Percentiles rank a stretch among this genome's conserved stretches.
These are phyloP conservation scores for Thymelicus acteon DNA, from an alignment of 2,888 invertebrate genomes.

Conservation along the genomic window DNA sequence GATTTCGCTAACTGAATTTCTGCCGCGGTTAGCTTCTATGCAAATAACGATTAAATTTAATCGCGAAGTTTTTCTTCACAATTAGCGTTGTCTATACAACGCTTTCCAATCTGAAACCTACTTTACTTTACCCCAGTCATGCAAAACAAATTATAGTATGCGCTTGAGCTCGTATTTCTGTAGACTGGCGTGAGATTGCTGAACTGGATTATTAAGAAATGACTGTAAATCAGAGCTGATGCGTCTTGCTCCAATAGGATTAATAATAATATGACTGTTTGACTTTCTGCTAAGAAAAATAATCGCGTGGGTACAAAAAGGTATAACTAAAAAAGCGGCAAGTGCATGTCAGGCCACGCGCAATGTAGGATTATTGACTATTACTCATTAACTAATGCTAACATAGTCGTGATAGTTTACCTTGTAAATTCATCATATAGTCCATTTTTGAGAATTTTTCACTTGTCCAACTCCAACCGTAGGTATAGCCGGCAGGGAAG, in stretches of 20 bases:
- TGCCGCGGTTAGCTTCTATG: constrained; percentile 29
- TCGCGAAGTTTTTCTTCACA: constrained; percentile 39
- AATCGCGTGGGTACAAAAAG: too few species aligned
- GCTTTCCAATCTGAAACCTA: constrained; percentile 72
- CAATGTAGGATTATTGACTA: too few species aligned
- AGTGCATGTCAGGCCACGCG: too few species aligned
- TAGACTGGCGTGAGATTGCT: constrained; percentile 49
- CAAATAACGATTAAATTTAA: constrained; percentile 34
- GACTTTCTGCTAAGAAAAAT: too few species aligned
- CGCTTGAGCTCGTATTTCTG: constrained; percentile 44
- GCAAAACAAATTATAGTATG: constrained; percentile 72
- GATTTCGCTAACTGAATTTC: constrained; percentile 3
- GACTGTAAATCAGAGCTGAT: constrained; percentile 16
- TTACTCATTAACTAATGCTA: too few species aligned
- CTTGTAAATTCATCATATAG: too few species aligned
- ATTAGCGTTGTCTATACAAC: constrained; percentile 50
- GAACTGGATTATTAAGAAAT: constrained; percentile 32
- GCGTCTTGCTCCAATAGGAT: constrained; percentile 18
- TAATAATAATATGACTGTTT: not conserved
- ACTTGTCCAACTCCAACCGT: too few species aligned
- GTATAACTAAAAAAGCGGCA: too few species aligned
- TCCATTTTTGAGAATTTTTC: too few species aligned
- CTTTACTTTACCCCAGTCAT: constrained; percentile 64
- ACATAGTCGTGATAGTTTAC: too few species aligned
- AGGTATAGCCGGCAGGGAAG: too few species aligned